Evolutionary conservation across 2,113 vertebrate genomes (phyloP).

Genomic region (Puffinus mauretanicus): DNA sequence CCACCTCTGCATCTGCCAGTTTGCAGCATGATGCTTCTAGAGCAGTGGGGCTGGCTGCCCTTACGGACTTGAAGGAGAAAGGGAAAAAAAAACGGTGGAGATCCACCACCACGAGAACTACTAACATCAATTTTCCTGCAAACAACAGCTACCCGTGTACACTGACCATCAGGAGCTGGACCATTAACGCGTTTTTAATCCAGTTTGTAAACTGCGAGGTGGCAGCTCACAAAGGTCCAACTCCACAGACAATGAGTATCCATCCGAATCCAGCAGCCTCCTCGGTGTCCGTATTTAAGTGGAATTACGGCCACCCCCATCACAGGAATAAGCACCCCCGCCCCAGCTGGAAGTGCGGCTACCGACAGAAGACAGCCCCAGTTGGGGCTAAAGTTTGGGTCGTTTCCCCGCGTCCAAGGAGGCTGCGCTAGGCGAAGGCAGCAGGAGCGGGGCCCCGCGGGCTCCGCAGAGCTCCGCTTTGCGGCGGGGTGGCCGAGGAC

Average conservation of each 20-base stretch:
- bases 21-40: slow-evolving; percentile 56
- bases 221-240: slow-evolving; percentile 1
- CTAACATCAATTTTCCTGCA: neutral
- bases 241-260: neutral
- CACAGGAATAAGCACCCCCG: neutral
- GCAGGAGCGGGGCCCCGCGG: neutral
- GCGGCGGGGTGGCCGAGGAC: neutral
- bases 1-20: slow-evolving; percentile 59
- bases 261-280: neutral
- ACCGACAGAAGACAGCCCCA: neutral
- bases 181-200: neutral
- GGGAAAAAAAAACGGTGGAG: neutral
- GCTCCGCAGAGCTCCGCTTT: neutral
- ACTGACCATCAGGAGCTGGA: neutral
- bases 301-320: neutral
- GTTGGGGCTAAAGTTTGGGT: slow-evolving; percentile 31
- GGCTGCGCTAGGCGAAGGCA: neutral
- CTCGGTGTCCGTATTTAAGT: neutral
- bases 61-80: slow-evolving; percentile 5
- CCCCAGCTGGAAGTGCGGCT: neutral
- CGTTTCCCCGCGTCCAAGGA: neutral
- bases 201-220: neutral
- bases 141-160: neutral
- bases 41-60: slow-evolving; percentile 47
- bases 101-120: neutral